These are phyloP conservation scores for Halcyon senegalensis DNA, from an alignment of 2,113 vertebrate species.

Conservation along the genomic window DNA sequence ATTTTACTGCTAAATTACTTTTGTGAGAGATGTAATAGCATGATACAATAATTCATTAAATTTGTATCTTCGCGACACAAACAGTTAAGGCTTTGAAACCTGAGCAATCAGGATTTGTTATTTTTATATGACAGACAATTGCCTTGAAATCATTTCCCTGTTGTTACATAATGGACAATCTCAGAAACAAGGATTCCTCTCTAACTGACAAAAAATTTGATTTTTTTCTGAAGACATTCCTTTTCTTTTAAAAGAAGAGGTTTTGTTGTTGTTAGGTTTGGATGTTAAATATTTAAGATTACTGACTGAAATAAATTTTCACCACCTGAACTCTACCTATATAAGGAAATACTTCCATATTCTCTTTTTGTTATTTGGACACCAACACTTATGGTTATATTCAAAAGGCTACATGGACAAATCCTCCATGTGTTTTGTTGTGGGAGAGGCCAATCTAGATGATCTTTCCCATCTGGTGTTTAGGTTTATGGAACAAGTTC, in stretches of 20 bases:
- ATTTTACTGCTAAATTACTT: neutral
- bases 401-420: neutral
- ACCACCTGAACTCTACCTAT: neutral
- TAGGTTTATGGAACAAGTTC: neutral
- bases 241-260: neutral
- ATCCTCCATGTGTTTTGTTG: neutral
- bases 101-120: neutral
- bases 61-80: neutral
- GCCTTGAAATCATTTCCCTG: neutral
- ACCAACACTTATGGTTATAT: neutral
- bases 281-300: neutral
- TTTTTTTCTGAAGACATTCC: neutral
- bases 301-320: neutral
- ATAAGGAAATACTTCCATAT: neutral
- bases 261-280: neutral
- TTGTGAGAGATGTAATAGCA: neutral
- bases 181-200: neutral
- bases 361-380: neutral
- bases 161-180: neutral
- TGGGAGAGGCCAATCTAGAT: neutral
- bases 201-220: neutral
- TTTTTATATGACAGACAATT: neutral
- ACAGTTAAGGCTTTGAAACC: neutral
- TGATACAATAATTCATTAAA: neutral
- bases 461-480: conserved; percentile 15